Percentiles rank a stretch among this genome's conserved stretches.
Conservation (phyloP, 2,888 invertebrate genomes). For the Ophion costatus region DNA sequence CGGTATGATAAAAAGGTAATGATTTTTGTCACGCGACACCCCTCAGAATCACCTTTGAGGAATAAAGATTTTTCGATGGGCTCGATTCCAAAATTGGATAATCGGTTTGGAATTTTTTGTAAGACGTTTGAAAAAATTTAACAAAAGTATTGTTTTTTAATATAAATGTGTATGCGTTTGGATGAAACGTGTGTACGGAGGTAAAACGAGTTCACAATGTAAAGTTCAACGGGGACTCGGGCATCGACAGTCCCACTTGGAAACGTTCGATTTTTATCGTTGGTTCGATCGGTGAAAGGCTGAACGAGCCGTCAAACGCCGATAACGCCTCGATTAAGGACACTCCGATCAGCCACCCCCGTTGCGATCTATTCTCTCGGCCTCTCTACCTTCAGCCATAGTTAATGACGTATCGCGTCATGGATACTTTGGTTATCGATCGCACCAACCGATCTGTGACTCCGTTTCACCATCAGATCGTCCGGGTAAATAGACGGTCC, state of each 20-base stretch:
- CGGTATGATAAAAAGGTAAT: constrained; percentile 23
- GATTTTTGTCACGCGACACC: not conserved
- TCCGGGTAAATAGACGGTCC: constrained; percentile 1
- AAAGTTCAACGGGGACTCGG: constrained; percentile 47
- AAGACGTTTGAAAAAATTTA: not conserved
- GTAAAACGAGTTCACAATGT: constrained; percentile 33
- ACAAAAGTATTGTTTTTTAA: not conserved
- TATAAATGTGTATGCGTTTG: not conserved
- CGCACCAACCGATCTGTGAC: constrained; percentile 3
- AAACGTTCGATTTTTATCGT: constrained; percentile 56
- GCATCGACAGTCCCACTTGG: constrained; percentile 50
- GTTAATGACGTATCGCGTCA: constrained; percentile 27
- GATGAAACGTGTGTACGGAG: not conserved
- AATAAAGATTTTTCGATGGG: too few relatives aligned
- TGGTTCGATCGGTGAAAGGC: constrained; percentile 63
- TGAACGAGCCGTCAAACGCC: constrained; percentile 61
- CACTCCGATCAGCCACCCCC: constrained; percentile 44
- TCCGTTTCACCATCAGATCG: constrained; percentile 11
- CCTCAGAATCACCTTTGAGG: not conserved
- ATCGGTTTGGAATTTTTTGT: constrained; percentile 18
- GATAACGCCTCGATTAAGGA: constrained; percentile 63
- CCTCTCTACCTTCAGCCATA: constrained; percentile 13
- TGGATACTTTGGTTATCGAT: constrained; percentile 37
- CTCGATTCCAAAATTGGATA: not conserved
- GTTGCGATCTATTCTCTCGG: not conserved